phyloP scores from a whole-genome alignment of 2,888 invertebrate genomes.

The Chalcosyrphus nemorum region DNA sequence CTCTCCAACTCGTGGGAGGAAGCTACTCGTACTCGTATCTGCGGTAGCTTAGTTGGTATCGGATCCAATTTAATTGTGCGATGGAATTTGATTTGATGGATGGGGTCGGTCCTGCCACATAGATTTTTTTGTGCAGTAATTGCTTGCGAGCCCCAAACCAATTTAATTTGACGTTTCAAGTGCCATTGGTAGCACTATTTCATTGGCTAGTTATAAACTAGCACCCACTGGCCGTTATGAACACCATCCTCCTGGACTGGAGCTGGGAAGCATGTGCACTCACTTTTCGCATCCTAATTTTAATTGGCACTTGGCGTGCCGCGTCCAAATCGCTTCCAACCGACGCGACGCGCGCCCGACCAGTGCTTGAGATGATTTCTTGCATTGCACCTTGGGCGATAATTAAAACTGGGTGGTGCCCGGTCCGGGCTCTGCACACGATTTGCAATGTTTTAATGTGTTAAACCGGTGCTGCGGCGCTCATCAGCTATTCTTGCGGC shows the following conservation, averaged over 20 bases:
- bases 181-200: background rate
- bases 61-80: conserved; percentile 63
- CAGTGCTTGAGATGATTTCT: conserved; percentile 16
- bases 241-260: background rate
- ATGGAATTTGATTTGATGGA: conserved; percentile 26
- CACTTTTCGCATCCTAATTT: conserved; percentile 41
- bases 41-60: conserved; percentile 56
- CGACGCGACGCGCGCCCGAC: no score
- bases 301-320: conserved; percentile 53
- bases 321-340: background rate
- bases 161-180: background rate
- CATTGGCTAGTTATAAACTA: background rate
- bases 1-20: no score
- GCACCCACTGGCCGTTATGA: conserved; percentile 4
- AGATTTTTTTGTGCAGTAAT: background rate
- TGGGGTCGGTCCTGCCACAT: background rate
- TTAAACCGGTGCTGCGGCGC: conserved; percentile 47
- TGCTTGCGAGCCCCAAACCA: background rate
- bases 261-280: no score
- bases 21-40: no score
- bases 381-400: conserved; percentile 59
- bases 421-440: conserved; percentile 4
- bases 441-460: conserved; percentile 35
- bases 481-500: conserved; percentile 52
- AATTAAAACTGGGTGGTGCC: conserved; percentile 67